Evolutionary conservation across 2,888 invertebrate species (phyloP).

Genomic region (Ophonus ardosiacus): DNA sequence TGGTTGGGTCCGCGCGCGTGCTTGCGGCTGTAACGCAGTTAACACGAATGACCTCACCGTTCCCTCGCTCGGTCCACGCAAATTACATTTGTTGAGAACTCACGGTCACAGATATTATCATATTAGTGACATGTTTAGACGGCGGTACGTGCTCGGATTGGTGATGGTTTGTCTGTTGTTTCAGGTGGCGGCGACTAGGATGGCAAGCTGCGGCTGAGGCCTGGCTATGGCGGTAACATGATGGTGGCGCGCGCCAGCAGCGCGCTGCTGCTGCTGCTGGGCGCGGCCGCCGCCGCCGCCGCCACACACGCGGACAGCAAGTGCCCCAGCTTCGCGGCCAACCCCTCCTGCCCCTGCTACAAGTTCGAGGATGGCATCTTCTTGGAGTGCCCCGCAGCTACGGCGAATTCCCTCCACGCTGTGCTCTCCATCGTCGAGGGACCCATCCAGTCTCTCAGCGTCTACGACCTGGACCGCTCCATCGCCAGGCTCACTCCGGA

Average conservation of each 20-base stretch:
- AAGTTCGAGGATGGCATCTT: slow-evolving; percentile 94
- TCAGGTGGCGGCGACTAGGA: background rate
- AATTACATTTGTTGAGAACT: slow-evolving; percentile 60
- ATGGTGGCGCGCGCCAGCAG: slow-evolving; percentile 73
- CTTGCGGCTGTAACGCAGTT: slow-evolving; percentile 25
- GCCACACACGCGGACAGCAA: slow-evolving; percentile 71
- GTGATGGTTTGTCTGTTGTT: background rate
- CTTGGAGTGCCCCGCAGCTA: slow-evolving; percentile 92
- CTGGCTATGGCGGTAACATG: slow-evolving; percentile 70
- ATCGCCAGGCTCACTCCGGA: slow-evolving; percentile 86
- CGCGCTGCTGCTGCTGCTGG: slow-evolving; percentile 70
- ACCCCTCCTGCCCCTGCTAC: slow-evolving; percentile 93
- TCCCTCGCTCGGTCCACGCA: slow-evolving; percentile 28
- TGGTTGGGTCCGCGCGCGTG: slow-evolving; percentile 9
- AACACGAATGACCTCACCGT: slow-evolving; percentile 48
- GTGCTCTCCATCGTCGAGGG: slow-evolving; percentile 84
- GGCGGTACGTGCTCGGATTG: slow-evolving; percentile 34
- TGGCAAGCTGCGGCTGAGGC: slow-evolving; percentile 4
- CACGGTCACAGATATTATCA: slow-evolving; percentile 59
- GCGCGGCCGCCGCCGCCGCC: slow-evolving; percentile 69
- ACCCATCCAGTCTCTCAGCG: slow-evolving; percentile 89
- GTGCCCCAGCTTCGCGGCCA: slow-evolving; percentile 87
- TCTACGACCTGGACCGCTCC: slow-evolving; percentile 92
- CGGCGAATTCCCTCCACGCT: slow-evolving; percentile 84
- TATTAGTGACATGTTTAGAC: slow-evolving; percentile 61